phyloP scores from a whole-genome alignment of 2,888 invertebrate species.

The Liodrosophila aerea region DNA sequence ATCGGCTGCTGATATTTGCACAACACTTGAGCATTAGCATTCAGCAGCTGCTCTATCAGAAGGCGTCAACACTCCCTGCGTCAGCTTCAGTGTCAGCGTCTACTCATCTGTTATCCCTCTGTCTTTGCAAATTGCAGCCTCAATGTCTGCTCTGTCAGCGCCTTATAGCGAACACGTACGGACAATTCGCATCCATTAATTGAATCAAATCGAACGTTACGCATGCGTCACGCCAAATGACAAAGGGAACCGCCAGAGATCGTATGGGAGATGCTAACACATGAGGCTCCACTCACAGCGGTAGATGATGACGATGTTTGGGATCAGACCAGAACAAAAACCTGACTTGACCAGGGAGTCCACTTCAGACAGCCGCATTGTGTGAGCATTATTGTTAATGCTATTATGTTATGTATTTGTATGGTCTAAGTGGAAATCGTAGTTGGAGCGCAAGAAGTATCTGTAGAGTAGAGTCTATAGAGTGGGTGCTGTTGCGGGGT shows the following conservation, averaged over 20 bases:
- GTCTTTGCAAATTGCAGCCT: constrained; percentile 10
- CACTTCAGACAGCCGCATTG: constrained; percentile 47
- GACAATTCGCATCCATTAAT: constrained; percentile 73
- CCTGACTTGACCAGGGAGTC: constrained; percentile 12
- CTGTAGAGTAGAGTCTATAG: not conserved
- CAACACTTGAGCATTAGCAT: constrained; percentile 35
- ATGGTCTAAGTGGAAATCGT: constrained; percentile 60
- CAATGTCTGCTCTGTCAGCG: constrained; percentile 19
- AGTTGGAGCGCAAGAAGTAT: constrained; percentile 54
- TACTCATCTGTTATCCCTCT: constrained; percentile 1
- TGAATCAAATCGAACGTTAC: constrained; percentile 79
- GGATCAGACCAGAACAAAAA: constrained; percentile 4
- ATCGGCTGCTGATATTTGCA: constrained; percentile 31
- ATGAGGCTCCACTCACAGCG: constrained; percentile 38
- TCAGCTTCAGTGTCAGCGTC: not conserved
- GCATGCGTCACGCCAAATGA: constrained; percentile 74
- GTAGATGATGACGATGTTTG: constrained; percentile 12
- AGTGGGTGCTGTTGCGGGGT: constrained; percentile 22
- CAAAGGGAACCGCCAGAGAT: constrained; percentile 71
- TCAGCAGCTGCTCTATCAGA: constrained; percentile 12
- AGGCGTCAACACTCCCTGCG: constrained; percentile 3
- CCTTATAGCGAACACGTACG: constrained; percentile 54
- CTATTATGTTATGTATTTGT: constrained; percentile 73
- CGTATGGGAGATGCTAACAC: constrained; percentile 44
- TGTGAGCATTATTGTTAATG: constrained; percentile 70